These are phyloP conservation scores for Rhogogaster chlorosoma DNA, from an alignment of 2,888 invertebrate species.

Conservation along the genomic window DNA sequence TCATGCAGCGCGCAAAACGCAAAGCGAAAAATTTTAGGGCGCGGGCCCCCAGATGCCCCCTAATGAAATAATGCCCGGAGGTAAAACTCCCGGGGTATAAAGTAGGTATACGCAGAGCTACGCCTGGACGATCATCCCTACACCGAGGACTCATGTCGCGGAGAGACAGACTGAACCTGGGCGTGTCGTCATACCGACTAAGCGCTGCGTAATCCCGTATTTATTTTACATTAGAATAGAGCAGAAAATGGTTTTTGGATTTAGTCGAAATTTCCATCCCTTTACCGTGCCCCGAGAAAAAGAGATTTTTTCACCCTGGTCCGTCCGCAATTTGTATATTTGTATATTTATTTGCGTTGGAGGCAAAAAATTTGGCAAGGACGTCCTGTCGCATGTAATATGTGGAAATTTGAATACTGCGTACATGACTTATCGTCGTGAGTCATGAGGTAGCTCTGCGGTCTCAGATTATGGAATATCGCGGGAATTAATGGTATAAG, in stretches of 20 bases:
- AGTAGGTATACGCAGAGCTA: background rate
- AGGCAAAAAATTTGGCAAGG: background rate
- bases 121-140: conserved; percentile 45
- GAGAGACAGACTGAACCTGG: conserved; percentile 13
- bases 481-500: conserved; percentile 14
- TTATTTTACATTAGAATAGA: conserved; percentile 34
- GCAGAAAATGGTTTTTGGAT: background rate
- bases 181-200: conserved; percentile 16
- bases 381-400: background rate
- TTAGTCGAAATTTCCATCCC: background rate
- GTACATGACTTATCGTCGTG: background rate
- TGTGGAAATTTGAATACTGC: background rate
- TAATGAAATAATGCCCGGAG: background rate
- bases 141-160: background rate
- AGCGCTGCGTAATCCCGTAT: conserved; percentile 28
- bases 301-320: too few species aligned
- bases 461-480: background rate
- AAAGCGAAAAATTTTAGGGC: background rate
- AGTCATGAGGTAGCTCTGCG: background rate
- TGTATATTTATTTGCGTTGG: too few species aligned
- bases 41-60: conserved; percentile 42
- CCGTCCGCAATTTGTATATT: too few species aligned
- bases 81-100: conserved; percentile 31
- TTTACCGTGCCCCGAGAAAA: too few species aligned
- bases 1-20: background rate